Evolutionary conservation across 2,113 vertebrate genomes (phyloP).

Genomic region (Acrocephalus arundinaceus): DNA sequence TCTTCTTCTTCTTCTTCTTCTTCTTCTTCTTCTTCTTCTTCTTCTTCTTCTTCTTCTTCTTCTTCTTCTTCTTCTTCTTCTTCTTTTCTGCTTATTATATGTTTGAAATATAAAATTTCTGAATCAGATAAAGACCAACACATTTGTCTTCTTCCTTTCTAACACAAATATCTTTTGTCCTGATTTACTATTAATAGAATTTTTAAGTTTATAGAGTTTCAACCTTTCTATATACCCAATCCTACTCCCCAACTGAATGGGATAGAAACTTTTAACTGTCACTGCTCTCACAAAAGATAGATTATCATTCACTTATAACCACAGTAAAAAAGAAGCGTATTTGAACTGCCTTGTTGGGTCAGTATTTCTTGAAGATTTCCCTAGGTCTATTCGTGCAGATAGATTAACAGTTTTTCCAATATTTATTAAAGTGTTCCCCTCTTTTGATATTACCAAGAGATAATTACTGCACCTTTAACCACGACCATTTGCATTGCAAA

Average conservation of each 20-base stretch:
- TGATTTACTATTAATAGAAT: not conserved
- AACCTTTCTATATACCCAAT: not conserved
- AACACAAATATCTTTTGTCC: not conserved
- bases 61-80: not conserved
- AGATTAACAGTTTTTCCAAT: not conserved
- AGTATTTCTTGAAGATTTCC: not conserved
- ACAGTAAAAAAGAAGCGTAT: not conserved
- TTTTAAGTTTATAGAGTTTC: not conserved
- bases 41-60: not conserved
- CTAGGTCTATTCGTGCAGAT: not conserved
- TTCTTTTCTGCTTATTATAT: not conserved
- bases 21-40: not conserved
- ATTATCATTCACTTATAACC: not conserved
- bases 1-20: not conserved
- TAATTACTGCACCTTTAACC: not conserved
- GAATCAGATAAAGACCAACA: not conserved
- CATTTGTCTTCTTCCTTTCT: not conserved
- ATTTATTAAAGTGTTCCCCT: not conserved
- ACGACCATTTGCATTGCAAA: not conserved
- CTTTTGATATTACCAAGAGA: slow-evolving; percentile 8
- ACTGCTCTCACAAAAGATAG: not conserved
- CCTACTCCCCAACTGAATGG: not conserved
- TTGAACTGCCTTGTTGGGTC: not conserved
- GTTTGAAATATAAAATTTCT: not conserved
- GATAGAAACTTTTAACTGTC: not conserved